phyloP scores from a whole-genome alignment of 2,797 vertebrate species.

The Gambusia yucatana region DNA sequence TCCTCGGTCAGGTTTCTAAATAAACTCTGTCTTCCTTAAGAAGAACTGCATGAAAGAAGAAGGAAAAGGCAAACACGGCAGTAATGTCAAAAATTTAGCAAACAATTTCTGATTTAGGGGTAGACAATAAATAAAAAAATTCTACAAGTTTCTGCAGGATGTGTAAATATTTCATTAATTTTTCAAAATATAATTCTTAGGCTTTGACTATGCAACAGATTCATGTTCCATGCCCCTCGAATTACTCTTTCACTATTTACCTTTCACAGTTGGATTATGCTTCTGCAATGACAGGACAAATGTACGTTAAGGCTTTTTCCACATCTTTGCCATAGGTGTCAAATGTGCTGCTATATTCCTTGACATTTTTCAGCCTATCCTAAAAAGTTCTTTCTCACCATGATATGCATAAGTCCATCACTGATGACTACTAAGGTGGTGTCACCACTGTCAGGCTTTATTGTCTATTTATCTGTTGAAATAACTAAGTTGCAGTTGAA shows the following conservation, averaged over 20 bases:
- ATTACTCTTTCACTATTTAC: neutral
- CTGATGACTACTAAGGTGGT: neutral
- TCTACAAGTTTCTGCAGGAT: neutral
- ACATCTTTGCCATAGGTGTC: neutral
- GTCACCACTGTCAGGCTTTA: neutral
- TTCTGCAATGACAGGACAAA: neutral
- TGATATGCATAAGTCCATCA: neutral
- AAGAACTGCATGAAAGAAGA: neutral
- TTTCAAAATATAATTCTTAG: neutral
- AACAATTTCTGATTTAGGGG: neutral
- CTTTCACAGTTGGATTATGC: neutral
- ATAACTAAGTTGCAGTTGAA: neutral
- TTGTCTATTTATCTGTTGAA: neutral
- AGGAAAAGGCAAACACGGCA: neutral
- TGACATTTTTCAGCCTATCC: neutral
- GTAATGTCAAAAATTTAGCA: neutral
- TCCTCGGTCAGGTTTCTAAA: constrained; percentile 27
- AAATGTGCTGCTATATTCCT: neutral
- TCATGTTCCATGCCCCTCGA: neutral
- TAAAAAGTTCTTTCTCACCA: neutral
- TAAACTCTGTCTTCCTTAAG: constrained; percentile 20
- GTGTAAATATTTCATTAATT: neutral
- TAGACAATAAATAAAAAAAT: neutral
- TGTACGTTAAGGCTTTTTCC: neutral
- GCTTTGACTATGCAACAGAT: neutral